Evolutionary conservation across 1,140 invertebrate genomes (phyloP).

Genomic region (Aphidius ervi): DNA sequence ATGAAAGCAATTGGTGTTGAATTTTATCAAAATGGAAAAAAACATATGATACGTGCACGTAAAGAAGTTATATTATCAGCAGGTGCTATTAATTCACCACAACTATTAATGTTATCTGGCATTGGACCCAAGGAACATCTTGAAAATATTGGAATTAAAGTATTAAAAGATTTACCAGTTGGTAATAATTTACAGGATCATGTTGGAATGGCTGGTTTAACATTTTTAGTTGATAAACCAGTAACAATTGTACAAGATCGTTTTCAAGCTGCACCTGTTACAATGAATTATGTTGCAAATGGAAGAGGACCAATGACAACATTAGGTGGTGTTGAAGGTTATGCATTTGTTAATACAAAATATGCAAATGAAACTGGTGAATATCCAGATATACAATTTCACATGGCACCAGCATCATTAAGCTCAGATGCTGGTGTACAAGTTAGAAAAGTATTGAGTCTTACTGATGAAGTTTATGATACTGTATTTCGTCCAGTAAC

Average conservation of each 20-base stretch:
- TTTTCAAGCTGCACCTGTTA: constrained; percentile 69
- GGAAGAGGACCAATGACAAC: constrained; percentile 80
- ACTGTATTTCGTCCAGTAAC: constrained; percentile 72
- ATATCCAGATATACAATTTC: constrained; percentile 82
- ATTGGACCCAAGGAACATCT: constrained; percentile 77
- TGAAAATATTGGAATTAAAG: constrained; percentile 63
- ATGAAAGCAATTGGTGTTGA: constrained; percentile 73
- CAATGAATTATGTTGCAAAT: constrained; percentile 73
- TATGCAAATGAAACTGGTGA: constrained; percentile 69
- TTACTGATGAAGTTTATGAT: constrained; percentile 78
- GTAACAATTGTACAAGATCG: constrained; percentile 72
- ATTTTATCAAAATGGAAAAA: constrained; percentile 66
- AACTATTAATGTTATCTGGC: constrained; percentile 83
- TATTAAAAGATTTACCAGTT: constrained; percentile 70
- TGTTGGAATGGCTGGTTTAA: constrained; percentile 75
- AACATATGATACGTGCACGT: constrained; percentile 62
- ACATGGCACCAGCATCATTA: constrained; percentile 81
- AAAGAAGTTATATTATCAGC: constrained; percentile 78
- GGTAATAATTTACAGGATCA: constrained; percentile 80
- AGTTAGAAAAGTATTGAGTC: constrained; percentile 72
- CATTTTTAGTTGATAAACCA: constrained; percentile 71
- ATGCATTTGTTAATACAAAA: constrained; percentile 79
- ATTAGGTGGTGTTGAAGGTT: constrained; percentile 77
- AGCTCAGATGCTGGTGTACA: constrained; percentile 73
- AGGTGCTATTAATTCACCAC: constrained; percentile 75